phyloP scores from a whole-genome alignment of 2,797 vertebrate species.

The Protosalanx chinensis region DNA sequence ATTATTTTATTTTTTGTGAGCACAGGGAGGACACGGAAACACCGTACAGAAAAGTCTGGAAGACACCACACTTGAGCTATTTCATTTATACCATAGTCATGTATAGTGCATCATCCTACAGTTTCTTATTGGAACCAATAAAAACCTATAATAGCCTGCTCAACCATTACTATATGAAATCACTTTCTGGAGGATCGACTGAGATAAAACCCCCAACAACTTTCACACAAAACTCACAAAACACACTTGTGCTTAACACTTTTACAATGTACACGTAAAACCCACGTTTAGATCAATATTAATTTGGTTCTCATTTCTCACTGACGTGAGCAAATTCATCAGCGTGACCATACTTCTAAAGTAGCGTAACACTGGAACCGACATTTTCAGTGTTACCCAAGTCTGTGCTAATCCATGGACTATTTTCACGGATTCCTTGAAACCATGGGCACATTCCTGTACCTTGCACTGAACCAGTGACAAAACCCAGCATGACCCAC shows the following conservation, averaged over 20 bases:
- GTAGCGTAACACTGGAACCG: slow-evolving; percentile 15
- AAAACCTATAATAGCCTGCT: background rate
- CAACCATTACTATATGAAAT: slow-evolving; percentile 1
- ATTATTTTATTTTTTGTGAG: too few species aligned
- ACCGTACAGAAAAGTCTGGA: too few species aligned
- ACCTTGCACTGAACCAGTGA: slow-evolving; percentile 40
- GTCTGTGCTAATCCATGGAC: slow-evolving; percentile 24
- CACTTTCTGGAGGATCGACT: slow-evolving; percentile 7
- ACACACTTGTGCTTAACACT: slow-evolving; percentile 7
- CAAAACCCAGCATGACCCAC: slow-evolving; percentile 48
- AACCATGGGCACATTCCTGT: slow-evolving; percentile 38
- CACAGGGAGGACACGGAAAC: too few species aligned
- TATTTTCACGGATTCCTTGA: slow-evolving; percentile 35
- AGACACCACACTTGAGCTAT: too few species aligned
- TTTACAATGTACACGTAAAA: slow-evolving; percentile 15
- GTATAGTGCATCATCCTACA: background rate
- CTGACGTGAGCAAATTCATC: slow-evolving; percentile 25
- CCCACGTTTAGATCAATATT: slow-evolving; percentile 31
- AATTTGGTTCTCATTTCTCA: slow-evolving; percentile 30
- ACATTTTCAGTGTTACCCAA: slow-evolving; percentile 9
- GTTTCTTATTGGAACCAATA: background rate
- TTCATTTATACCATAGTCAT: background rate
- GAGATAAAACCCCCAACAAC: slow-evolving; percentile 11
- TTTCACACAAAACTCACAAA: slow-evolving; percentile 21
- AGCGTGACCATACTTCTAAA: slow-evolving; percentile 10